These are phyloP conservation scores for Folsomia candida DNA, from an alignment of 2,888 invertebrate species.

Conservation along the genomic window DNA sequence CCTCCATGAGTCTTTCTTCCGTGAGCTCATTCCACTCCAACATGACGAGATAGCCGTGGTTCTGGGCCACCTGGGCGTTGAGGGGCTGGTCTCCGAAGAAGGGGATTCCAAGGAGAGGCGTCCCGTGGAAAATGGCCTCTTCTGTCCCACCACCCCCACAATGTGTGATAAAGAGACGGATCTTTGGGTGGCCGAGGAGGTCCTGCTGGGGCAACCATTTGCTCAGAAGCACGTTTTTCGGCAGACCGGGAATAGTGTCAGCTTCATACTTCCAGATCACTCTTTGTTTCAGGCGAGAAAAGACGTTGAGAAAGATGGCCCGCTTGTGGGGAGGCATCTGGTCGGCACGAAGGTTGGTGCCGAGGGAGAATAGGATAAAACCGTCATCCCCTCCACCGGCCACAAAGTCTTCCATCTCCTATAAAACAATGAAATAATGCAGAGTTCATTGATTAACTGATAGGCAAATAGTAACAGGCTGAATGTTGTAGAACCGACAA, in stretches of 20 bases:
- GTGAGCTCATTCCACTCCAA: slow-evolving; percentile 25
- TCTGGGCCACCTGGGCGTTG: slow-evolving; percentile 20
- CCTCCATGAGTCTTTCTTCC: slow-evolving; percentile 21
- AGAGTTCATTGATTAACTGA: neutral
- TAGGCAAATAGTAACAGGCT: too few relatives aligned
- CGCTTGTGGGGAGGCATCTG: slow-evolving; percentile 58
- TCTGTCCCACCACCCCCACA: too few relatives aligned
- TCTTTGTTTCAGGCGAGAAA: slow-evolving; percentile 59
- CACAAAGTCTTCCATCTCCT: slow-evolving; percentile 56
- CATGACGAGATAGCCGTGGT: slow-evolving; percentile 21
- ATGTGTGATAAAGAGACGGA: slow-evolving; percentile 65
- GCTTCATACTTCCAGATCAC: slow-evolving; percentile 46
- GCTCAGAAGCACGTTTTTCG: too few relatives aligned
- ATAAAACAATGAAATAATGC: neutral
- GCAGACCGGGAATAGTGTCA: slow-evolving; percentile 29
- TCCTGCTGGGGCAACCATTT: too few relatives aligned
- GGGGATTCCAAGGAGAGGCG: slow-evolving; percentile 53
- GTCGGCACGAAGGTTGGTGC: slow-evolving; percentile 62
- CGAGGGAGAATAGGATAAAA: slow-evolving; percentile 63
- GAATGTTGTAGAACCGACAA: too few relatives aligned
- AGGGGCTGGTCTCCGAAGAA: slow-evolving; percentile 21
- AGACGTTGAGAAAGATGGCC: slow-evolving; percentile 58
- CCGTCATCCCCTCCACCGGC: slow-evolving; percentile 58
- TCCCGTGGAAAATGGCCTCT: slow-evolving; percentile 64
- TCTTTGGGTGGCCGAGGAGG: too few relatives aligned